Conservation (phyloP, 2,797 vertebrate species). For the Novumbra hubbsi region DNA sequence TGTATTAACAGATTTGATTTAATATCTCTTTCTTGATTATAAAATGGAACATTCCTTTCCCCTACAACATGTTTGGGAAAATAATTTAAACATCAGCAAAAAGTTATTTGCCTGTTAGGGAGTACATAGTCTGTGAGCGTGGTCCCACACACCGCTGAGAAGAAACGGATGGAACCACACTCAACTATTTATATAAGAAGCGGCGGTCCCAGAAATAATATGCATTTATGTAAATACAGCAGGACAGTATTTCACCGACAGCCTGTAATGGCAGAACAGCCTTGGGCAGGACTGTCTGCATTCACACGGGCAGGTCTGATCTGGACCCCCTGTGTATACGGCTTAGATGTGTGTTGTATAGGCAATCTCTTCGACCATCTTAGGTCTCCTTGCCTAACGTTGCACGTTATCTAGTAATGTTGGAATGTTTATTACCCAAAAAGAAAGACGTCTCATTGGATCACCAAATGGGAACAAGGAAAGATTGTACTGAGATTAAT, state of each 20-base stretch:
- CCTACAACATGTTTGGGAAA: neutral
- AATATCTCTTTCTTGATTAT: neutral
- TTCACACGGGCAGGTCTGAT: too few relatives aligned
- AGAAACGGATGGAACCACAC: neutral
- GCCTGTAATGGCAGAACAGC: neutral
- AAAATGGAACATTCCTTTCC: neutral
- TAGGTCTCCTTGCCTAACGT: neutral
- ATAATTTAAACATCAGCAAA: neutral
- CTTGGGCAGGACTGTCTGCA: neutral
- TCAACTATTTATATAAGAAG: neutral
- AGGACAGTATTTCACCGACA: too few relatives aligned
- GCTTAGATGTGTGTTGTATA: too few relatives aligned
- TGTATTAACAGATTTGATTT: neutral
- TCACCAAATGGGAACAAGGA: slow-evolving; percentile 5
- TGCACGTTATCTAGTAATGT: slow-evolving; percentile 5
- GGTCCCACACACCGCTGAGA: neutral
- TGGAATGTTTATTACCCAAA: neutral
- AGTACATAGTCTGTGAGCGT: neutral
- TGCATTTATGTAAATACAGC: neutral
- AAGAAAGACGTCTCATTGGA: neutral
- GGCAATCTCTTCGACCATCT: neutral
- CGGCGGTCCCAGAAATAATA: neutral
- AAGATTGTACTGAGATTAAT: neutral
- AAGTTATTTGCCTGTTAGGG: neutral
- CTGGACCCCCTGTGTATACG: too few relatives aligned